These are phyloP conservation scores for Synchiropus splendidus DNA, from an alignment of 2,113 vertebrate genomes.

Conservation along the genomic window DNA sequence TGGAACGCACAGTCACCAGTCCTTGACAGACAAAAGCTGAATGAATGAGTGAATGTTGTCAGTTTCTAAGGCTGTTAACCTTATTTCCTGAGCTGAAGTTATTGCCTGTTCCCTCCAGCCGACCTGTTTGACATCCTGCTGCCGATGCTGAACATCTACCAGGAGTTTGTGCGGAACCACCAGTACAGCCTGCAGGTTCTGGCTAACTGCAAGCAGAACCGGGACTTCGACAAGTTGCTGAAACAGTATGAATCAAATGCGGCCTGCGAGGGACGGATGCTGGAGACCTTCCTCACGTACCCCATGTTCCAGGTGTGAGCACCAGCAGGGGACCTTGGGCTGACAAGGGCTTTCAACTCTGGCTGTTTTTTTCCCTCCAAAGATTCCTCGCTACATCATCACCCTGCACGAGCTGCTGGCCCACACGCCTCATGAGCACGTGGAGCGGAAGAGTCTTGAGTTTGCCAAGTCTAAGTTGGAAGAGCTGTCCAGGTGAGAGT, in stretches of 20 bases:
- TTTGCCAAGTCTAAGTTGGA: conserved; percentile 97
- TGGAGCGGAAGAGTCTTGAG: conserved; percentile 95
- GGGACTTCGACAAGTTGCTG: conserved; percentile 97
- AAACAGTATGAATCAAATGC: conserved; percentile 97
- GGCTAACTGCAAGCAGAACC: conserved; percentile 98
- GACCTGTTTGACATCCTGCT: conserved; percentile 98
- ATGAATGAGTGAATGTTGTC: background rate
- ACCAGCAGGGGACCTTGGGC: background rate
- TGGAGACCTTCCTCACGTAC: conserved; percentile 97
- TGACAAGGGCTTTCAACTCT: background rate
- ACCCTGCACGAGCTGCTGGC: conserved; percentile 93
- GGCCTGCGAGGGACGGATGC: conserved; percentile 91
- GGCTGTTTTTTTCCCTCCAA: conserved; percentile 2
- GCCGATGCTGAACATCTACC: conserved; percentile 98
- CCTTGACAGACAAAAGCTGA: background rate
- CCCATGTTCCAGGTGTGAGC: conserved; percentile 95
- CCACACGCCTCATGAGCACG: conserved; percentile 93
- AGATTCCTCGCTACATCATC: conserved; percentile 98
- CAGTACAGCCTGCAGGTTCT: conserved; percentile 97
- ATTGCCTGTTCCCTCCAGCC: conserved; percentile 71
- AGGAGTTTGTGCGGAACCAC: conserved; percentile 98
- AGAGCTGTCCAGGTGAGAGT: conserved; percentile 81
- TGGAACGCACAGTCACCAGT: background rate
- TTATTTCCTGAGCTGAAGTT: background rate
- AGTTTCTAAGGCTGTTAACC: no score